These are phyloP conservation scores for Procavia capensis DNA, from an alignment of 2,113 vertebrate genomes.

Conservation along the genomic window DNA sequence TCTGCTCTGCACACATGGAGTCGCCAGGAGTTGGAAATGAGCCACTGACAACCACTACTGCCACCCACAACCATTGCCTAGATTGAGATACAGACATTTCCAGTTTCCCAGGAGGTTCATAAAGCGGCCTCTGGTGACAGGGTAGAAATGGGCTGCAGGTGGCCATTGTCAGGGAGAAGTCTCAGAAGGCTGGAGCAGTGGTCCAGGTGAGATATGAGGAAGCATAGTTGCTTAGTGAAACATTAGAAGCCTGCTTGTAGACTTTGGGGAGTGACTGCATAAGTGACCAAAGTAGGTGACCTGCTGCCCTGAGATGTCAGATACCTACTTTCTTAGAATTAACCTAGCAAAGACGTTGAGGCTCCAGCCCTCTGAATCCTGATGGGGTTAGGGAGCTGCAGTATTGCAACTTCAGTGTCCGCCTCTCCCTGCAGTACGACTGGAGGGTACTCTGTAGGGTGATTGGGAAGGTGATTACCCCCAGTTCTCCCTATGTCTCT, in stretches of 20 bases:
- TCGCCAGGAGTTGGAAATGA: background rate
- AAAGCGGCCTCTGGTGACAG: background rate
- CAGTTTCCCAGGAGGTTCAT: too few relatives aligned
- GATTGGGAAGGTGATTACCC: too few relatives aligned
- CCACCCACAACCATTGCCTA: background rate
- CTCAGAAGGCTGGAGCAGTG: background rate
- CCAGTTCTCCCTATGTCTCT: background rate
- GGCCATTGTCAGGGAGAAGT: background rate
- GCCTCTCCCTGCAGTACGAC: background rate
- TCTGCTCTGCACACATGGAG: background rate
- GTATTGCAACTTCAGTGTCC: background rate
- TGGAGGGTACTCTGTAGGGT: background rate
- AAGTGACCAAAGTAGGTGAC: background rate
- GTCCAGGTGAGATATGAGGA: background rate
- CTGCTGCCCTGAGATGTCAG: background rate
- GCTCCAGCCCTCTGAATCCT: background rate
- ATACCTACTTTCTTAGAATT: background rate
- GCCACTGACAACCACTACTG: background rate
- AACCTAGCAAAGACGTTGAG: background rate
- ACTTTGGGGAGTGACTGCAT: background rate
- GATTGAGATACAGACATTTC: background rate
- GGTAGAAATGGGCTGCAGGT: background rate
- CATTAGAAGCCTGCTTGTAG: background rate
- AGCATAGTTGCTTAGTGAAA: background rate
- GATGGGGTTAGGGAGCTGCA: background rate